Conservation (phyloP, 2,888 invertebrate genomes). For the Gastrophysa polygoni region DNA sequence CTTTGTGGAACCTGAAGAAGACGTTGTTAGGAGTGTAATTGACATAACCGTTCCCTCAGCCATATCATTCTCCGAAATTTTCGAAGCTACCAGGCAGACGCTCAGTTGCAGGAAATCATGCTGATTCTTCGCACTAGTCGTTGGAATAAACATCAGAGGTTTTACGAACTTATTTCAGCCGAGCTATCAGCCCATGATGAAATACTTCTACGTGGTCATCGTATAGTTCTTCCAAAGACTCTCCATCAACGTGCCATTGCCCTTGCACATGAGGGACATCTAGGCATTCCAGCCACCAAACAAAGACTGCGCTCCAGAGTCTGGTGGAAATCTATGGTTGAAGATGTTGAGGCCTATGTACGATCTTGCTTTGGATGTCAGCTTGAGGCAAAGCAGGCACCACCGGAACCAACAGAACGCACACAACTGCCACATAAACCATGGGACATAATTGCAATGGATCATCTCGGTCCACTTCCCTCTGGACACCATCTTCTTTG, state of each 20-base stretch:
- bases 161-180: not conserved
- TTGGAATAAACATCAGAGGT: not conserved
- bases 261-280: constrained; percentile 17
- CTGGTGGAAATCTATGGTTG: constrained; percentile 32
- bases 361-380: constrained; percentile 25
- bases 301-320: constrained; percentile 30
- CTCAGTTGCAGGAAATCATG: not conserved
- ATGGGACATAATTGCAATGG: not conserved
- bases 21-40: constrained; percentile 23
- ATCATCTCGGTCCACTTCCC: not conserved
- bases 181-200: constrained; percentile 10
- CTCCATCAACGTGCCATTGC: constrained; percentile 1
- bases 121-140: constrained; percentile 17
- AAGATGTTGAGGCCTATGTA: constrained; percentile 20
- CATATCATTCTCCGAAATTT: no score
- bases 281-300: constrained; percentile 34
- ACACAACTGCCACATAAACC: not conserved
- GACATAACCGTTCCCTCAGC: constrained; percentile 21
- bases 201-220: constrained; percentile 10
- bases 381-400: not conserved
- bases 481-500: not conserved
- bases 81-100: not conserved
- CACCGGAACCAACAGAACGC: not conserved
- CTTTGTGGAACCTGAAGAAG: constrained; percentile 2
- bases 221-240: not conserved